phyloP scores from a whole-genome alignment of 2,113 vertebrate species.

The Cyanoderma ruficeps region DNA sequence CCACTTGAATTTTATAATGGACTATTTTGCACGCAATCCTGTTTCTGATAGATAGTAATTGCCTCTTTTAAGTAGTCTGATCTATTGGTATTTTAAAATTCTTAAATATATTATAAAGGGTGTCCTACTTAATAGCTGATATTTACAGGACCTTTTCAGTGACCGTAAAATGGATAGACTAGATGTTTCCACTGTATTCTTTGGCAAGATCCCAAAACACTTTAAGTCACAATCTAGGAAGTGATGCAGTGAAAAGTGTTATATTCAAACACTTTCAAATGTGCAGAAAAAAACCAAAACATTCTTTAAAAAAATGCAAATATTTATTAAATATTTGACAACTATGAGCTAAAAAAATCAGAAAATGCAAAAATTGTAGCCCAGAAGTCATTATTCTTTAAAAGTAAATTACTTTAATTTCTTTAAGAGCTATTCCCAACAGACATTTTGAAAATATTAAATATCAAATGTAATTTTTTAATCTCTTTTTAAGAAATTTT shows the following conservation, averaged over 20 bases:
- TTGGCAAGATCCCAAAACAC: not conserved
- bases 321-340: not conserved
- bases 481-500: not conserved
- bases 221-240: not conserved
- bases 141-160: not conserved
- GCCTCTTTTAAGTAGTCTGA: not conserved
- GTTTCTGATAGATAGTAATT: not conserved
- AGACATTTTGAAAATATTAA: not conserved
- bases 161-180: not conserved
- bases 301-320: fast-evolving
- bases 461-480: not conserved
- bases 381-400: not conserved
- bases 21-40: not conserved
- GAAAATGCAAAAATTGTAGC: not conserved
- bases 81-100: not conserved
- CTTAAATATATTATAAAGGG: not conserved
- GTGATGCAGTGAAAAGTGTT: not conserved
- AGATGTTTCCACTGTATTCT: not conserved
- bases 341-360: not conserved
- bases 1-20: not conserved
- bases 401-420: not conserved
- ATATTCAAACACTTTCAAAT: not conserved
- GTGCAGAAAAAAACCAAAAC: not conserved
- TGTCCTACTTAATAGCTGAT: not conserved
- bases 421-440: not conserved